Evolutionary conservation across 1,140 invertebrate species (phyloP).

Genomic region (Dolichoris vasculosae): DNA sequence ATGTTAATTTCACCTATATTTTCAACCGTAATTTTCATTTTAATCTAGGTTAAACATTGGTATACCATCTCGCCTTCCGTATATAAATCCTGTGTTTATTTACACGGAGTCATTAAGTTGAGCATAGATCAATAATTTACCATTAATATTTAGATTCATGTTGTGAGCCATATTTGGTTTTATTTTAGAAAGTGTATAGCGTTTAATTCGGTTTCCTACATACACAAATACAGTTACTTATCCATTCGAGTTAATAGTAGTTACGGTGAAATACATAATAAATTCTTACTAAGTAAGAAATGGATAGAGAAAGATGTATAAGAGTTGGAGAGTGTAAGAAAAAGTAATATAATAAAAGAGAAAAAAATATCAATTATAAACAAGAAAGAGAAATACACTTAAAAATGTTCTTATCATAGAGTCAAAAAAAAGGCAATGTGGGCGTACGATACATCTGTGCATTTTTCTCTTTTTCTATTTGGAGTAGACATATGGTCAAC

Average conservation of each 20-base stretch:
- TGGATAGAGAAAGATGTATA: background rate
- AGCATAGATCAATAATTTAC: slow-evolving; percentile 27
- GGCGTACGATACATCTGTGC: background rate
- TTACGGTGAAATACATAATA: background rate
- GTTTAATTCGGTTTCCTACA: background rate
- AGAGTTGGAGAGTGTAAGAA: no score
- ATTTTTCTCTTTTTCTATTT: background rate
- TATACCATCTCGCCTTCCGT: no score
- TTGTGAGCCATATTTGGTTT: background rate
- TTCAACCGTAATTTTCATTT: no score
- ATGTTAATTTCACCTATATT: no score
- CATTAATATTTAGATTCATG: no score
- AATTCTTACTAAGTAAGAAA: background rate
- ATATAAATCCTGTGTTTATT: no score
- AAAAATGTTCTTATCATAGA: background rate
- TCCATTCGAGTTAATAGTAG: background rate
- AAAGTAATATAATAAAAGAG: no score
- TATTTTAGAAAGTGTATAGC: slow-evolving; percentile 29
- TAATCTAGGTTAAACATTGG: no score
- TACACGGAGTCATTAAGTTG: background rate
- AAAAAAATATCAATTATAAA: no score
- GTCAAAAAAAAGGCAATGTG: background rate
- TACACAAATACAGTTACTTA: background rate
- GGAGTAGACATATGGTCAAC: background rate
- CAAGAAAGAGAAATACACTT: no score